phyloP scores from a whole-genome alignment of 2,888 invertebrate genomes.

The Apodemia mormo region DNA sequence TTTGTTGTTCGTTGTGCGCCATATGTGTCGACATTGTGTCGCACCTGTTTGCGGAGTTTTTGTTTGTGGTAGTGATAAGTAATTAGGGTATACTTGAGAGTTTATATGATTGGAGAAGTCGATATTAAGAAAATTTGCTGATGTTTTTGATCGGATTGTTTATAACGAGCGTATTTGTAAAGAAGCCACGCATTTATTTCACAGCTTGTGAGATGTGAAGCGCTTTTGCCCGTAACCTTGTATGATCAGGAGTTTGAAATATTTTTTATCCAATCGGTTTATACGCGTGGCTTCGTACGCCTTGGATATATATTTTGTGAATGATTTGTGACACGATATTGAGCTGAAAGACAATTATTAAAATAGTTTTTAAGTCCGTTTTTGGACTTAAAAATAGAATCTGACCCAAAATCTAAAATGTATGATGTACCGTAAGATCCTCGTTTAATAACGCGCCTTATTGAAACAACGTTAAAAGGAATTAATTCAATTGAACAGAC shows the following conservation, averaged over 20 bases:
- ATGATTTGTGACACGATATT: slow-evolving; percentile 9
- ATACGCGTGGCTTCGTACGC: slow-evolving; percentile 7
- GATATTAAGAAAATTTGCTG: slow-evolving; percentile 10
- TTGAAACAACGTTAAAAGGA: too few relatives aligned
- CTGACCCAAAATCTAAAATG: background rate
- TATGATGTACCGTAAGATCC: too few relatives aligned
- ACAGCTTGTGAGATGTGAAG: background rate
- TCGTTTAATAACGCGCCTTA: too few relatives aligned
- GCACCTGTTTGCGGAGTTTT: slow-evolving; percentile 40
- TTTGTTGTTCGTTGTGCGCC: slow-evolving; percentile 76
- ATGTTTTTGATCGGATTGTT: slow-evolving; percentile 15
- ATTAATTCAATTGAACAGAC: too few relatives aligned
- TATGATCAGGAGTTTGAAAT: slow-evolving; percentile 1
- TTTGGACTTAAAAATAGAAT: background rate
- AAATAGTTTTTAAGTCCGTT: background rate
- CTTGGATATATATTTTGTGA: slow-evolving; percentile 10
- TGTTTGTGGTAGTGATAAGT: slow-evolving; percentile 32
- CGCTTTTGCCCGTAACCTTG: slow-evolving; percentile 3
- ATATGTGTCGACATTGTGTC: slow-evolving; percentile 53
- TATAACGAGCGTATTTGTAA: slow-evolving; percentile 2
- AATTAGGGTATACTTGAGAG: slow-evolving; percentile 16
- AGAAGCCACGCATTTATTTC: background rate
- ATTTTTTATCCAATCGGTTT: slow-evolving; percentile 10
- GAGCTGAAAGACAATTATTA: background rate
- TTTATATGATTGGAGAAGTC: slow-evolving; percentile 17